Base-by-base conservation (phyloP, 2,797 vertebrate species). In the Champsocephalus gunnari region DNA sequence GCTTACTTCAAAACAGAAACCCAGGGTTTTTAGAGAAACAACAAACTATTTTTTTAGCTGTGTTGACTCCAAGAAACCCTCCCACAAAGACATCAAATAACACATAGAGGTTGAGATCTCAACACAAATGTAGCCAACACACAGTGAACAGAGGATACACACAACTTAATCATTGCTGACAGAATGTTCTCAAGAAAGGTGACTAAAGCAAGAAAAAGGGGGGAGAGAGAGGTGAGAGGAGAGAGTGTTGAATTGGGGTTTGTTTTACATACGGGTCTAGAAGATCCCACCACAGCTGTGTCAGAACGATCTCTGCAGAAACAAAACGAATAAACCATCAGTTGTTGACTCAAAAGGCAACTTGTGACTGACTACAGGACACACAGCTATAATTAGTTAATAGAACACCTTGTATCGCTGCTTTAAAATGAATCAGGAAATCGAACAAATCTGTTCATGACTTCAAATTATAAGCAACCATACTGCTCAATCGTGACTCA, bases 201-300 rank as follows among this genome's bases (percentile, higher is more conserved):
- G 84, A 84, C 80, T 88, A 80, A 81, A 91, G 89, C 72, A 82
- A 91, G 89, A 91, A 73, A 87, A 75, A 89, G 78, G 78, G 87
- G 71, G 73, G 67, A 77, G 85, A 89, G 87, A 89, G 87, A 90
- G 71, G 79, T 83, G 78, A 84, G 69, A 87, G 75, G 77, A 81
- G 83, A 84, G 88, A 60, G 92, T 86, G 89, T 90, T 93, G 88
- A 80, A 91, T 90, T 90, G 79, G 83, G 90, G 79, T 92, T 94
- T 91, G 87, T 90, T 91, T 98, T 99, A 99, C 98, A 99, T 99
- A 99, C 98, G 97, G 97, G 97, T 99, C 99, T 99, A 92, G 98
- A 97, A 90, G 98, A 95, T 97, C 98, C 98, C 94, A 96, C 96
- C 96, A 96, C 95, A 94, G 96, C 96, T 94, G 92, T 92, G 85